A percentile compares a stretch with the other conserved stretches of the same genome.
Conservation (phyloP, 1,140 invertebrate species). For the Trypoxylus dichotomus region DNA sequence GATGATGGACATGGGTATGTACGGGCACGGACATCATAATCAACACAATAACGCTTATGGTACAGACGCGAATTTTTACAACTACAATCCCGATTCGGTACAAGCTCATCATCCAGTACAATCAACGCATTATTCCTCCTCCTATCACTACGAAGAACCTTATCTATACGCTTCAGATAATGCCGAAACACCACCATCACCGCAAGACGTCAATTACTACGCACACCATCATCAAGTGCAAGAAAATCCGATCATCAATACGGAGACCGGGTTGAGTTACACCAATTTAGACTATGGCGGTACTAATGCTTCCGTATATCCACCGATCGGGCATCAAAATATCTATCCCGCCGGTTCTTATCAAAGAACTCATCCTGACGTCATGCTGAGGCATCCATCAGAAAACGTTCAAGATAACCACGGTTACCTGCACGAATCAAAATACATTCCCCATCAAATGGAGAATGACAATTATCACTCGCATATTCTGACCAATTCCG, state of each 20-base stretch:
- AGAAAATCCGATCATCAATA: constrained; percentile 70
- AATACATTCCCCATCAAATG: constrained; percentile 56
- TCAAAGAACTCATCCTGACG: constrained; percentile 41
- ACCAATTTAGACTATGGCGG: constrained; percentile 85
- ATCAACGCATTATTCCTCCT: constrained; percentile 51
- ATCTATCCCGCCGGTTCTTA: constrained; percentile 36
- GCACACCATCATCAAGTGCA: constrained; percentile 51
- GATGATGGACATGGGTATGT: constrained; percentile 75
- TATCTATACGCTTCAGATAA: constrained; percentile 44
- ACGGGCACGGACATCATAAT: constrained; percentile 60
- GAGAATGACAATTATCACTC: constrained; percentile 53
- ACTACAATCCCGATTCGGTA: constrained; percentile 48
- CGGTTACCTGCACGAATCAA: constrained; percentile 58
- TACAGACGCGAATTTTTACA: constrained; percentile 56
- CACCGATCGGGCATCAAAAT: constrained; percentile 34
- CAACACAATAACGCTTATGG: constrained; percentile 47
- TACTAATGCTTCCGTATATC: constrained; percentile 43
- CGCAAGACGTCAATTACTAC: constrained; percentile 48
- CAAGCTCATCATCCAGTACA: constrained; percentile 43
- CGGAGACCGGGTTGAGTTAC: constrained; percentile 84
- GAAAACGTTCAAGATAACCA: constrained; percentile 48
- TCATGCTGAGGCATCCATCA: constrained; percentile 49
- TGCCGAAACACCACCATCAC: constrained; percentile 48
- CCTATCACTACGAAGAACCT: constrained; percentile 47
- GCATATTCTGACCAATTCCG: constrained; percentile 49